A percentile compares a stretch with the other conserved stretches of the same genome.
phyloP scores from a whole-genome alignment of 2,797 vertebrate genomes.

The Apodemus agrarius region DNA sequence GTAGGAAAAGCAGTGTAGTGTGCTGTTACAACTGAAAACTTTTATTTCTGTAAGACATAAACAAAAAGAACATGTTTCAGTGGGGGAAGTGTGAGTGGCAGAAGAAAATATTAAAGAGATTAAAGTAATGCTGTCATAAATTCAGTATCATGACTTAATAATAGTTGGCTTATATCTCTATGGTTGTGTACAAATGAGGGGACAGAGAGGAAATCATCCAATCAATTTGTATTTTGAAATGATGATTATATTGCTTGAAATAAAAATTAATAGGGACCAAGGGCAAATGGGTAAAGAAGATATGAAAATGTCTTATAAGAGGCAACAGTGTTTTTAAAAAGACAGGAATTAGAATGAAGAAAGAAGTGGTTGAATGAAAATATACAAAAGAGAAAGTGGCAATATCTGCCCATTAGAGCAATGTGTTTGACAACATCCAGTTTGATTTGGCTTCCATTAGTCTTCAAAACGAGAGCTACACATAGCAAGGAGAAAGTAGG shows the following conservation, averaged over 20 bases:
- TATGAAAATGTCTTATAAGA: background rate
- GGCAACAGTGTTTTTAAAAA: background rate
- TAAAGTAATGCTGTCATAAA: background rate
- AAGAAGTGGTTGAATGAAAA: background rate
- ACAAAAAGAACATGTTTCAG: background rate
- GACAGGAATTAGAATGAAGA: background rate
- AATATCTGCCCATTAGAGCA: background rate
- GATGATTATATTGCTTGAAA: background rate
- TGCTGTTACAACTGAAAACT: background rate
- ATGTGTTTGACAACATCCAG: background rate
- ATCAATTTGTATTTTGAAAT: constrained; percentile 1
- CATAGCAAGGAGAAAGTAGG: background rate
- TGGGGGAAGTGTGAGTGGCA: background rate
- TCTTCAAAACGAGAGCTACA: background rate
- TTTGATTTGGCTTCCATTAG: background rate
- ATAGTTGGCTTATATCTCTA: constrained; percentile 11
- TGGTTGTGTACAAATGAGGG: background rate
- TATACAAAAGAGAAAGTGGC: background rate
- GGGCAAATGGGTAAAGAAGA: background rate
- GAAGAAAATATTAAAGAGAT: background rate
- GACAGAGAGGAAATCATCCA: background rate
- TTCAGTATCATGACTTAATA: constrained; percentile 8
- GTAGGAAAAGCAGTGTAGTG: background rate
- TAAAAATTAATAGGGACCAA: background rate
- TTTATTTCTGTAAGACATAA: background rate